Evolutionary conservation across 2,113 vertebrate species (phyloP).

Genomic region (Parus major): DNA sequence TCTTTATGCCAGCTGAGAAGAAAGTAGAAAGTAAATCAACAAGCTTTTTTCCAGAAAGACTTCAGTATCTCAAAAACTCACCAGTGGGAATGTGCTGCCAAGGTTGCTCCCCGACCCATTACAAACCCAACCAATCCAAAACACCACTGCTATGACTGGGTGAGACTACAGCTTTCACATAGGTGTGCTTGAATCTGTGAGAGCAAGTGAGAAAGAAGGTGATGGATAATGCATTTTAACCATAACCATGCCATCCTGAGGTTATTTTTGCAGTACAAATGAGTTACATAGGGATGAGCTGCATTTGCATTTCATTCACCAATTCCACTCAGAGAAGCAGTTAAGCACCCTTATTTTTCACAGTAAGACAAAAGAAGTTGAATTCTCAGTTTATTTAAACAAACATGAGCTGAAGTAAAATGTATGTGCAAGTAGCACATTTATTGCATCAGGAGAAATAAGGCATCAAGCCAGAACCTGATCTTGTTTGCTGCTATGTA

Average conservation of each 20-base stretch:
- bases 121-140: neutral
- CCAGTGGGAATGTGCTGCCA: neutral
- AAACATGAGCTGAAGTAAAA: neutral
- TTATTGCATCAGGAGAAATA: neutral
- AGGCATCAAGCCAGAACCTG: conserved; percentile 19
- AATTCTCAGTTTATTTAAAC: neutral
- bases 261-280: neutral
- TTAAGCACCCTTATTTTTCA: neutral
- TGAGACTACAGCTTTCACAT: neutral
- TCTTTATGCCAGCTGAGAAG: neutral
- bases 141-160: neutral
- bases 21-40: neutral
- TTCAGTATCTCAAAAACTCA: neutral
- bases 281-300: neutral
- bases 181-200: neutral
- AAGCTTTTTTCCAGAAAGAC: neutral
- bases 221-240: neutral
- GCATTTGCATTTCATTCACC: neutral
- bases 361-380: neutral
- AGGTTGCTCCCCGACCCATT: neutral
- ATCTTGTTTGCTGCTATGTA: conserved; percentile 43
- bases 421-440: neutral
- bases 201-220: neutral
- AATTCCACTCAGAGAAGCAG: neutral
- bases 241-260: neutral